Evolutionary conservation across 2,888 invertebrate species (phyloP).

Genomic region (Steinernema hermaphroditum): DNA sequence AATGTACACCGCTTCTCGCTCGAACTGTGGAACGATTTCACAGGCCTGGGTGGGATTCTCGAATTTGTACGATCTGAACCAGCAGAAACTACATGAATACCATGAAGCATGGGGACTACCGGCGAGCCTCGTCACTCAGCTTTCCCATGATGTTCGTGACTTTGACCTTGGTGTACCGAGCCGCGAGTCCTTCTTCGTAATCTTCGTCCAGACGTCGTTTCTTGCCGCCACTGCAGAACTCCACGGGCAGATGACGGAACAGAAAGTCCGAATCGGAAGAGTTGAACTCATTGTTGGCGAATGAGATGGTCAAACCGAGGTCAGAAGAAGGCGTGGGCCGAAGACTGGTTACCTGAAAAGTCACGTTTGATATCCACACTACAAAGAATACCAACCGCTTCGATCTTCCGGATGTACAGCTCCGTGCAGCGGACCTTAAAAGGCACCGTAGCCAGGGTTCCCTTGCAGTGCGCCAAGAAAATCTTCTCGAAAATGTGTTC

Average conservation of each 20-base stretch:
- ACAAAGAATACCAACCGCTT: slow-evolving; percentile 34
- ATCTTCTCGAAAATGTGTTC: slow-evolving; percentile 41
- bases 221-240: slow-evolving; percentile 33
- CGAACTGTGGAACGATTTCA: slow-evolving; percentile 48
- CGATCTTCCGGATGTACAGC: slow-evolving; percentile 43
- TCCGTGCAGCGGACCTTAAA: slow-evolving; percentile 54
- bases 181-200: neutral
- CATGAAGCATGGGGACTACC: slow-evolving; percentile 30
- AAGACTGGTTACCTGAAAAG: slow-evolving; percentile 55
- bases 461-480: slow-evolving; percentile 47
- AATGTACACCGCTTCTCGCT: slow-evolving; percentile 61
- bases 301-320: slow-evolving; percentile 57
- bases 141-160: slow-evolving; percentile 39
- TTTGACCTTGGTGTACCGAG: slow-evolving; percentile 50
- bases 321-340: slow-evolving; percentile 60
- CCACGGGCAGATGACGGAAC: slow-evolving; percentile 50
- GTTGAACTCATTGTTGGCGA: slow-evolving; percentile 60
- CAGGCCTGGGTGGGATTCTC: slow-evolving; percentile 49
- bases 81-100: neutral
- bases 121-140: slow-evolving; percentile 37
- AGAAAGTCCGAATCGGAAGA: slow-evolving; percentile 51
- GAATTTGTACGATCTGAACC: slow-evolving; percentile 49
- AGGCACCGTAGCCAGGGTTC: slow-evolving; percentile 49
- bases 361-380: neutral
- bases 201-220: neutral